phyloP scores from a whole-genome alignment of 30 jellyfish, hydroid and myxozoan genomes.

The Sanderia malayensis region DNA sequence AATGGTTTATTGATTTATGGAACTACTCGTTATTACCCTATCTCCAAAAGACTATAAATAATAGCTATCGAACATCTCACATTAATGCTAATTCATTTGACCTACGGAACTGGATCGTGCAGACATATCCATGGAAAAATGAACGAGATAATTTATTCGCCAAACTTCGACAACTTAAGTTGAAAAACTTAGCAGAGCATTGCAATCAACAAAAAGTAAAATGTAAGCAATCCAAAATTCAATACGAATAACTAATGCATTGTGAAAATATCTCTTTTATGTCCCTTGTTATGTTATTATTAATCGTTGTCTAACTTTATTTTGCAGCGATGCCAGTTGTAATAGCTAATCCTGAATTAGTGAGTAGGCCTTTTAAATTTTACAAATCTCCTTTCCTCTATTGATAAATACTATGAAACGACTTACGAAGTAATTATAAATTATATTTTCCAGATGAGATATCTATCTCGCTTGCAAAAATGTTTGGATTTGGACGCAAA shows the following conservation, averaged over 20 bases:
- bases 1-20: conserved; percentile 96
- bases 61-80: conserved; percentile 62
- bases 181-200: no score
- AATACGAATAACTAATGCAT: no score
- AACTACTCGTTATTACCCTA: conserved; percentile 87
- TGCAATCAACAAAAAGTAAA: no score
- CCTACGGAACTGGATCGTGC: conserved; percentile 68
- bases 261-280: no score
- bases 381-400: no score
- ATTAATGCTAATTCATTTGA: conserved; percentile 68
- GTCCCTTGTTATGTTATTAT: no score
- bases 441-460: conserved; percentile 50
- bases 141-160: not conserved
- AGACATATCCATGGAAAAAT: conserved; percentile 30
- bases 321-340: no score
- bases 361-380: no score
- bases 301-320: no score
- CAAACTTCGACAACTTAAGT: not conserved
- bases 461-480: conserved; percentile 70
- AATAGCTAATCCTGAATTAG: no score
- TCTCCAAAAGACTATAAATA: conserved; percentile 62
- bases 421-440: not conserved
- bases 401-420: no score
- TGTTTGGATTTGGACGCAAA: conserved; percentile 38
- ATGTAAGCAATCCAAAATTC: no score